These are phyloP conservation scores for Mormyrus lacerda DNA, from an alignment of 2,113 vertebrate species.

Conservation along the genomic window DNA sequence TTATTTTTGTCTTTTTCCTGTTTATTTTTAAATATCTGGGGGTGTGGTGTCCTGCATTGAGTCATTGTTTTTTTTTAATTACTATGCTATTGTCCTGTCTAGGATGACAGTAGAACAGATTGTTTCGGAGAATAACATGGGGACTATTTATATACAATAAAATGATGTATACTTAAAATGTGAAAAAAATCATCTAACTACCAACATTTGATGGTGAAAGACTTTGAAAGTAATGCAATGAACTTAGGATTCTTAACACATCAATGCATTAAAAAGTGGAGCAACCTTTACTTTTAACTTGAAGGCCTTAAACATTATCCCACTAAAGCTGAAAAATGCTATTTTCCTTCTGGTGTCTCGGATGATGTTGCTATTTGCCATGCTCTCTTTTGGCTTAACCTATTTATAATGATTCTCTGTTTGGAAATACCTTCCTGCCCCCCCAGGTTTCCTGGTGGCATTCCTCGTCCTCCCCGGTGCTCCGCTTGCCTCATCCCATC, in stretches of 20 bases:
- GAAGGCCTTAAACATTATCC: not conserved
- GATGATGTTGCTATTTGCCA: slow-evolving; percentile 20
- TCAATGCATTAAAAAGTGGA: not conserved
- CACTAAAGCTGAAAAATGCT: not conserved
- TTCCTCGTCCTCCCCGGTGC: slow-evolving; percentile 40
- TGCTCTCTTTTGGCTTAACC: slow-evolving; percentile 44
- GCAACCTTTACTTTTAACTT: not conserved
- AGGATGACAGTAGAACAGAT: slow-evolving; percentile 52
- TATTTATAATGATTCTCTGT: slow-evolving; percentile 54
- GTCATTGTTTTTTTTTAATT: not conserved
- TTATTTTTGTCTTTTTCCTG: not conserved
- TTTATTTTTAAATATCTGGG: slow-evolving; percentile 9
- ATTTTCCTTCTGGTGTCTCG: not conserved
- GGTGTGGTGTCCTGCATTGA: slow-evolving; percentile 12
- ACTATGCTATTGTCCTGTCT: slow-evolving; percentile 16
- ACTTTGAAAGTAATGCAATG: not conserved
- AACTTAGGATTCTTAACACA: not conserved
- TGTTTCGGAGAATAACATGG: slow-evolving; percentile 48
- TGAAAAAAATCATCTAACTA: not conserved
- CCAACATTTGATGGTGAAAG: not conserved
- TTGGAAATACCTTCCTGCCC: slow-evolving; percentile 49
- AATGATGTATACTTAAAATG: not conserved
- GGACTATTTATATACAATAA: slow-evolving; percentile 43
- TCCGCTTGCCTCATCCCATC: slow-evolving; percentile 25
- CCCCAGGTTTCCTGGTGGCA: slow-evolving; percentile 53